Evolutionary conservation across 2,888 invertebrate genomes (phyloP).

Genomic region (Aleiodes testaceus): DNA sequence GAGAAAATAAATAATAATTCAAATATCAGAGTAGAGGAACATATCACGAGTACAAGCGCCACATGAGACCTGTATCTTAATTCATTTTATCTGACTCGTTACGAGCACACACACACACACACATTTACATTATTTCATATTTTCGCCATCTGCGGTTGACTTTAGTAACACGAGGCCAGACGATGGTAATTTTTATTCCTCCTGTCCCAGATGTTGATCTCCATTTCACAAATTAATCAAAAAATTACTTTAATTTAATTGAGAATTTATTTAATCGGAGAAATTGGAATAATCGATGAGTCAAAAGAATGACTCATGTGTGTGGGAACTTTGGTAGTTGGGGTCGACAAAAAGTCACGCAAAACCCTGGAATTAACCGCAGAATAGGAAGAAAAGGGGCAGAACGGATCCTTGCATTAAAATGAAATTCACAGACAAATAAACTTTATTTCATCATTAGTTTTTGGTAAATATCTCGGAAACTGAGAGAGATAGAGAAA

Average conservation of each 20-base stretch:
- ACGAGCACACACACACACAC: neutral
- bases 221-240: slow-evolving; percentile 13
- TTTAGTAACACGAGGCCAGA: slow-evolving; percentile 3
- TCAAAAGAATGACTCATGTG: slow-evolving; percentile 27
- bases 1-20: slow-evolving; percentile 5
- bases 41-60: neutral
- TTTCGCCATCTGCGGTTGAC: slow-evolving; percentile 18
- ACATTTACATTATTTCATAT: neutral
- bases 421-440: no score
- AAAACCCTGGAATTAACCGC: neutral
- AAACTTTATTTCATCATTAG: no score
- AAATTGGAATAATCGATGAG: slow-evolving; percentile 25
- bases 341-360: slow-evolving; percentile 39
- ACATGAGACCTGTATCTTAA: slow-evolving; percentile 23
- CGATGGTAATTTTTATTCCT: slow-evolving; percentile 42
- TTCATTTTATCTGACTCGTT: slow-evolving; percentile 18
- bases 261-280: neutral
- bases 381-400: neutral
- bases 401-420: no score
- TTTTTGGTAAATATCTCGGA: no score
- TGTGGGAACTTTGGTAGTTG: slow-evolving; percentile 9
- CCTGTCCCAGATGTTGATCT: slow-evolving; percentile 38
- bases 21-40: slow-evolving; percentile 4
- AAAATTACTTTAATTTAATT: slow-evolving; percentile 20
- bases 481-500: no score